Evolutionary conservation across 2,113 vertebrate species (phyloP).

Genomic region (Procapra przewalskii): DNA sequence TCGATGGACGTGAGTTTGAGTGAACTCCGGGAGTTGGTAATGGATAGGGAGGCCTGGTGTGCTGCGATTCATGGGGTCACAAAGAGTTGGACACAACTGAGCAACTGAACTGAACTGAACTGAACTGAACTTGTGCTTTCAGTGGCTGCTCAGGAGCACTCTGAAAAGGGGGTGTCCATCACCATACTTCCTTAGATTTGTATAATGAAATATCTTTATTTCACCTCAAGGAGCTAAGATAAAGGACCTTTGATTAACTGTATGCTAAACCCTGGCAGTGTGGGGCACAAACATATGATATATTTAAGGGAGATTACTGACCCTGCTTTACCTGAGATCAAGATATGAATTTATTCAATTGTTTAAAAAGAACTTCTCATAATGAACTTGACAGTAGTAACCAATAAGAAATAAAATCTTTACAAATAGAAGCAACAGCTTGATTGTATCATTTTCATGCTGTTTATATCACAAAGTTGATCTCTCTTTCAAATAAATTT

Average conservation of each 20-base stretch:
- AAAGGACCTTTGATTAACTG: not conserved
- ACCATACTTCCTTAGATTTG: not conserved
- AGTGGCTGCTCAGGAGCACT: not conserved
- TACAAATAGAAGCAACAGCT: not conserved
- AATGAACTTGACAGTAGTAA: not conserved
- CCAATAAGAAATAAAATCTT: not conserved
- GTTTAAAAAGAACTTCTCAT: not conserved
- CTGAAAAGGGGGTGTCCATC: not conserved
- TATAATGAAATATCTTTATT: not conserved
- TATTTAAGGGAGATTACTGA: not conserved
- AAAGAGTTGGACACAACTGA: too few species aligned
- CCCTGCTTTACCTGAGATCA: not conserved
- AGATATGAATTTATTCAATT: not conserved
- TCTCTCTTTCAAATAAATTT: not conserved
- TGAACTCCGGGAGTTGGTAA: too few species aligned
- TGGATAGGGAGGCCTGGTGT: too few species aligned
- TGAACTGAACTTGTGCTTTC: not conserved
- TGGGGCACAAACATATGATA: not conserved
- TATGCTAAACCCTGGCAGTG: not conserved
- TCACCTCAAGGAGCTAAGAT: not conserved
- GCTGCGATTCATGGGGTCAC: too few species aligned
- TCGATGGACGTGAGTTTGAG: too few species aligned
- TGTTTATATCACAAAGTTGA: not conserved
- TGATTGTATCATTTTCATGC: not conserved
- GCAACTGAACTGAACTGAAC: too few species aligned